phyloP scores from a whole-genome alignment of 2,888 invertebrate species.

The Syrista parreyssii region DNA sequence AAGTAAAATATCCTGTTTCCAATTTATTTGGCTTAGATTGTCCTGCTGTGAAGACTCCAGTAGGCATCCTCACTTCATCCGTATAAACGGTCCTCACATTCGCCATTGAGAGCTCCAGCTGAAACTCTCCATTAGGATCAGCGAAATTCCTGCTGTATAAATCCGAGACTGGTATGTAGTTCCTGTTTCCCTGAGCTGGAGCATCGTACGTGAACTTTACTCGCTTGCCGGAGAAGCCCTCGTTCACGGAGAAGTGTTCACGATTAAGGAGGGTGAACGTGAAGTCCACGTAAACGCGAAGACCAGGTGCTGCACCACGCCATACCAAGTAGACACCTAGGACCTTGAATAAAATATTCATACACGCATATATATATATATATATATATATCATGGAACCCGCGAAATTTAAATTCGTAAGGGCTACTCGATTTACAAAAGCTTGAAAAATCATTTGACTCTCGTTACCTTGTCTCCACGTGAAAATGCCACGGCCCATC shows the following conservation, averaged over 20 bases:
- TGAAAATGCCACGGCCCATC: conserved; percentile 85
- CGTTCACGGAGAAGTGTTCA: conserved; percentile 86
- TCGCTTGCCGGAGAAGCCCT: conserved; percentile 82
- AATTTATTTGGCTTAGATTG: conserved; percentile 65
- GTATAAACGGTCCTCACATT: conserved; percentile 81
- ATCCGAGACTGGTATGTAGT: conserved; percentile 79
- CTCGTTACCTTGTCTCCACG: conserved; percentile 76
- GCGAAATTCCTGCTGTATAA: conserved; percentile 79
- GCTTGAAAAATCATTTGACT: background rate
- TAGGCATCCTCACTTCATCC: conserved; percentile 70
- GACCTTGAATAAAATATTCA: conserved; percentile 56
- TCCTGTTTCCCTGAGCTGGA: conserved; percentile 79
- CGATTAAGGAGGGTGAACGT: conserved; percentile 83
- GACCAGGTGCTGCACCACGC: conserved; percentile 80
- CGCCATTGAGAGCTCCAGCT: conserved; percentile 82
- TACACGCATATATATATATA: background rate
- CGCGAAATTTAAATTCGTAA: background rate
- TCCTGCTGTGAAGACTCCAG: conserved; percentile 54
- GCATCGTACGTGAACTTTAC: conserved; percentile 77
- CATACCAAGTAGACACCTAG: conserved; percentile 83
- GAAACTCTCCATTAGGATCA: conserved; percentile 83
- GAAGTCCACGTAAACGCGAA: conserved; percentile 83
- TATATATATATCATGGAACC: background rate
- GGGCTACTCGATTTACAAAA: background rate
- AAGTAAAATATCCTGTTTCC: conserved; percentile 79